Evolutionary conservation across 1,140 invertebrate genomes (phyloP), one percentile per base, ranked within the genome.

Genomic region (Nylanderia fulva): DNA sequence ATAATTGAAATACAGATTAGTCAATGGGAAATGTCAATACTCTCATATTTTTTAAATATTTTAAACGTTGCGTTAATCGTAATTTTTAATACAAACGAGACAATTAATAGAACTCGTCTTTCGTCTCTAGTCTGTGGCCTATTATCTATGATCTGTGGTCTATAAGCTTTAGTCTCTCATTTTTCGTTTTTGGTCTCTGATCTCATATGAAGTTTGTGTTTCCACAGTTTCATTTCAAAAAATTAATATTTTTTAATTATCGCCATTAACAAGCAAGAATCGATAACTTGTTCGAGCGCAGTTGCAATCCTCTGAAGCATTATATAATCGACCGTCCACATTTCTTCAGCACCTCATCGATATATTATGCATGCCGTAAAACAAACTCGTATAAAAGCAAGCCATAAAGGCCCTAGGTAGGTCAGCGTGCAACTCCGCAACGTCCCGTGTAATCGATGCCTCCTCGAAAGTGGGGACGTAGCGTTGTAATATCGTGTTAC

Each of bases 301-400:
- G 66, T 82, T 71, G 27, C 66, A 82, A 82, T 72, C 66, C n/a
- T 82, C 36, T 58, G 52, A 71, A 42, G 77, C 77, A 72, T 82
- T 82, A n/a, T n/a, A n/a, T n/a, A 82, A 72, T 7, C 29, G 24
- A 1, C 36, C 36, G 52, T 39, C 77, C 36, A 36, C 66, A 72
- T 72, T 82, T 82, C 77, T 72, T 82, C 66, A 72, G 66, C 77
- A 36, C 36, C 11, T 71, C 64, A 36, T 72, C 52, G 58, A 82
- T 82, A 72, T 82, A 72, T 82, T 82, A 82, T 82, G 66, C 66
- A 82, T 82, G 66, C 77, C 54, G 66, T 82, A 71, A 72, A 82
- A 82, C 27, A 71, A 82, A 58, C 77, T 71, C 66, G 36, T 58
- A 72, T 82, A 71, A 72, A 82, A 82, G 77, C 66, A 27, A 58